Conservation (phyloP, 2,797 vertebrate genomes). For the Pseudochirops cupreus region DNA sequence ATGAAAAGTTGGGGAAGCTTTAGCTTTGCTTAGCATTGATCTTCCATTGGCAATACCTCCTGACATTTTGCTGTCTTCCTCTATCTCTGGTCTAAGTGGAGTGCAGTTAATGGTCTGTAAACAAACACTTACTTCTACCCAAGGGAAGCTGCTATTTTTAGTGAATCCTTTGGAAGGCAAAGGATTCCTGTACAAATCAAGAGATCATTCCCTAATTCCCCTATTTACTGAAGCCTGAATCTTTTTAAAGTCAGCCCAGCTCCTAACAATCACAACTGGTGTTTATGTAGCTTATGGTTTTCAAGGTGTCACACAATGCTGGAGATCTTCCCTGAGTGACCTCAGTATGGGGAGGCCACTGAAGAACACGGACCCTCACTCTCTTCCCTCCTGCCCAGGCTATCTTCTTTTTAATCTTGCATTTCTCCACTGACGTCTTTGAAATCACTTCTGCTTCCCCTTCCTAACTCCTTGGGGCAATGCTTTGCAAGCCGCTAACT, state of each 20-base stretch:
- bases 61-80: background rate
- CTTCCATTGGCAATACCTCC: background rate
- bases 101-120: slow-evolving; percentile 13
- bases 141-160: slow-evolving; percentile 25
- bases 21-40: background rate
- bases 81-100: background rate
- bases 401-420: background rate
- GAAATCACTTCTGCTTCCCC: background rate
- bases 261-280: background rate
- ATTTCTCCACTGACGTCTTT: background rate
- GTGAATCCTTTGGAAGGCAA: slow-evolving; percentile 1
- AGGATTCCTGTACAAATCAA: slow-evolving; percentile 4
- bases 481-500: background rate
- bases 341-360: no score
- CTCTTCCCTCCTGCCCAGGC: background rate
- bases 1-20: background rate
- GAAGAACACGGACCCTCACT: background rate
- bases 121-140: slow-evolving; percentile 27
- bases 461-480: background rate
- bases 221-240: background rate
- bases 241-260: background rate
- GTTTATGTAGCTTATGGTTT: background rate
- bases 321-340: background rate
- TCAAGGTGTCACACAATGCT: background rate
- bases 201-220: slow-evolving; percentile 6